Evolutionary conservation across 1,140 invertebrate genomes (phyloP).

Genomic region (Pseudomyrmex concolor): DNA sequence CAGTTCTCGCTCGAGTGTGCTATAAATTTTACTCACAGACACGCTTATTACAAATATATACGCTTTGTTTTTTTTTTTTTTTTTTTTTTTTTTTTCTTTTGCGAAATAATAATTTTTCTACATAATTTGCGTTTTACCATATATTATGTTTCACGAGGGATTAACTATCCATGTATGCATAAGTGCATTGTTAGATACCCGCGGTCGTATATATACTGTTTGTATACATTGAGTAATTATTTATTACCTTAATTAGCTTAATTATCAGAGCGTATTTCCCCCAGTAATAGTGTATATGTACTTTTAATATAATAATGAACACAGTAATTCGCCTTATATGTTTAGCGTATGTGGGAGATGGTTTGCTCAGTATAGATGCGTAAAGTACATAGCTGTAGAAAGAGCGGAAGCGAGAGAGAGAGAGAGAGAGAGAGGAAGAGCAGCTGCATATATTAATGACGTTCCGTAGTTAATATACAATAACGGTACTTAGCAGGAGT

Average conservation of each 20-base stretch:
- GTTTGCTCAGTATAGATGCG: background rate
- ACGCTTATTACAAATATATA: no score
- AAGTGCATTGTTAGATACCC: background rate
- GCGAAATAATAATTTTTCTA: background rate
- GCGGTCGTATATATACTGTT: background rate
- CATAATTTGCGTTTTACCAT: no score
- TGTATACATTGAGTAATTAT: constrained; percentile 11
- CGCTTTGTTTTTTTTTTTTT: background rate
- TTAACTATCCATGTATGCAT: background rate
- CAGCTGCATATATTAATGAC: constrained; percentile 1
- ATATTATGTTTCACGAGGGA: background rate
- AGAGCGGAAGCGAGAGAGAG: no score
- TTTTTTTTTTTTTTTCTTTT: background rate
- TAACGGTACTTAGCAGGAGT: constrained; percentile 5
- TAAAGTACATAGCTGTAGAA: constrained; percentile 22
- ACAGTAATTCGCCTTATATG: background rate
- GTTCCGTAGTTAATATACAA: constrained; percentile 16
- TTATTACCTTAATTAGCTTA: constrained; percentile 14
- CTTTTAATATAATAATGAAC: constrained; percentile 39
- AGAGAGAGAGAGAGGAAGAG: background rate
- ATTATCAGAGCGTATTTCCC: constrained; percentile 29
- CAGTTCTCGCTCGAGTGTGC: no score
- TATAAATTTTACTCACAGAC: no score
- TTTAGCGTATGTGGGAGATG: background rate
- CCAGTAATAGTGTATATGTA: constrained; percentile 1